phyloP scores from a whole-genome alignment of 1,140 invertebrate species.

The Bradynema listronoti region DNA sequence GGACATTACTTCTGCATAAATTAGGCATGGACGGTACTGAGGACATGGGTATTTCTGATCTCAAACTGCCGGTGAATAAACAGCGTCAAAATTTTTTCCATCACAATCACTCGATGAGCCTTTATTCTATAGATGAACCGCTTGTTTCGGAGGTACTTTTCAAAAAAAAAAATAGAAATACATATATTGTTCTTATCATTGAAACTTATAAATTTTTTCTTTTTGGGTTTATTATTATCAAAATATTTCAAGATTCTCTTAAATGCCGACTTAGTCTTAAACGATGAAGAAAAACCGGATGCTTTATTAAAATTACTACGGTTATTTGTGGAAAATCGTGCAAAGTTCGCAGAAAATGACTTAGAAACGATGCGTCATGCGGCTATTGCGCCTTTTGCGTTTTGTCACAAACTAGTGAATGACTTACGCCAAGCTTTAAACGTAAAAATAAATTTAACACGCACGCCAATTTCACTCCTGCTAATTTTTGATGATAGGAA shows the following conservation, averaged over 20 bases:
- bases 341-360: conserved; percentile 19
- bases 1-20: conserved; percentile 11
- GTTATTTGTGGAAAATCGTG: conserved; percentile 28
- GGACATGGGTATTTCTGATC: too few species aligned
- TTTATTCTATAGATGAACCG: conserved; percentile 22
- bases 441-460: too few species aligned
- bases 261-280: conserved; percentile 5
- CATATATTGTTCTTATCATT: background rate
- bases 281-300: background rate
- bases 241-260: conserved; percentile 15
- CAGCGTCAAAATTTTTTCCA: background rate
- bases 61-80: background rate
- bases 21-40: too few species aligned
- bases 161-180: background rate
- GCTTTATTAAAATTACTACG: conserved; percentile 3
- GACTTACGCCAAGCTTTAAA: conserved; percentile 43
- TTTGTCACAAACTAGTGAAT: conserved; percentile 52
- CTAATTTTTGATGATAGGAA: too few species aligned
- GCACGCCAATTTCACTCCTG: too few species aligned
- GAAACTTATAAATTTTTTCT: background rate
- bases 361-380: conserved; percentile 18
- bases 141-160: conserved; percentile 13
- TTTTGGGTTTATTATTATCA: background rate
- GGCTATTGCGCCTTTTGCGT: conserved; percentile 40
- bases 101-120: conserved; percentile 10